Conservation (phyloP, 92 coral and sea anemone species). For the Epizoanthus fatuus region DNA sequence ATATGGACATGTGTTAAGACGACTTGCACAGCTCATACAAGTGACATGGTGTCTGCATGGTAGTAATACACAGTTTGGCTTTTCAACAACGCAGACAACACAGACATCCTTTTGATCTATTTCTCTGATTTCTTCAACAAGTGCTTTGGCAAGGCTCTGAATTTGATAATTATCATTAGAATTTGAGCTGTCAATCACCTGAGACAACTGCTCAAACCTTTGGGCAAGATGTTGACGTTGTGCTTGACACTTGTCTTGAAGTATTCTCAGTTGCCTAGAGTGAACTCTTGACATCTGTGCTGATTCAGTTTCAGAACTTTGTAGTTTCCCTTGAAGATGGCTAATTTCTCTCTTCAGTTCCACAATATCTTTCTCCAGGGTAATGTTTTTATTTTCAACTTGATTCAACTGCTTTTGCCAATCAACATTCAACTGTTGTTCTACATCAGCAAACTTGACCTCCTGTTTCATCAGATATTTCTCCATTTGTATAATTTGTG, state of each 20-base stretch:
- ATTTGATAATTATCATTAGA: conserved; percentile 22
- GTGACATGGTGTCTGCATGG: conserved; percentile 71
- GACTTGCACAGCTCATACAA: conserved; percentile 46
- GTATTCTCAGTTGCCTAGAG: conserved; percentile 42
- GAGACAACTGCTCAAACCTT: conserved; percentile 61
- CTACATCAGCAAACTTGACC: conserved; percentile 52
- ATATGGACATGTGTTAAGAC: conserved; percentile 49
- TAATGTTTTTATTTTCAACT: conserved; percentile 14
- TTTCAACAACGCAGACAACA: conserved; percentile 54
- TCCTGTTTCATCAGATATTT: conserved; percentile 45
- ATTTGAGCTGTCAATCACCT: conserved; percentile 44
- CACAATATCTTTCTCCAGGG: conserved; percentile 42
- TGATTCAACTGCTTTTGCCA: conserved; percentile 47
- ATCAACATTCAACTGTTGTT: conserved; percentile 45
- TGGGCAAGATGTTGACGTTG: conserved; percentile 55
- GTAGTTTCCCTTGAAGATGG: conserved; percentile 44
- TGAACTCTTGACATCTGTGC: conserved; percentile 40
- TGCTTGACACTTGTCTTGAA: conserved; percentile 53
- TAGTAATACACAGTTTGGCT: conserved; percentile 67
- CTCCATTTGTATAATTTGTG: conserved; percentile 55
- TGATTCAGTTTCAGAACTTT: conserved; percentile 21
- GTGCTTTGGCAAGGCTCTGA: conserved; percentile 29
- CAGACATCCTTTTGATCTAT: conserved; percentile 67
- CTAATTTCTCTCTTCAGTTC: conserved; percentile 62
- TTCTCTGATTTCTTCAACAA: conserved; percentile 55